Percentiles rank a stretch among this genome's conserved stretches.
These are phyloP conservation scores for Sinella curviseta DNA, from an alignment of 1,140 invertebrate species.

Conservation along the genomic window DNA sequence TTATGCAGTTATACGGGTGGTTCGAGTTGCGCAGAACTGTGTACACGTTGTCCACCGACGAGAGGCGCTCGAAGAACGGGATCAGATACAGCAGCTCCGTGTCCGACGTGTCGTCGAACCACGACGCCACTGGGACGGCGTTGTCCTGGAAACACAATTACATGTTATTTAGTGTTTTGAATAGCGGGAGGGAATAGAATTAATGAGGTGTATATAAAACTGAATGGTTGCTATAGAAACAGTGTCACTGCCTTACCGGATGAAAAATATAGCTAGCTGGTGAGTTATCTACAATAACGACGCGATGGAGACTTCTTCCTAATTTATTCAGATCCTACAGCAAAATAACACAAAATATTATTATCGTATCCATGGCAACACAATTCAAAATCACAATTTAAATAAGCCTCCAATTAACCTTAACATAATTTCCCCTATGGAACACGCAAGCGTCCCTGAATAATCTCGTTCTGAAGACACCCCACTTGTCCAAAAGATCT, in stretches of 20 bases:
- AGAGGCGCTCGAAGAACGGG: conserved; percentile 92
- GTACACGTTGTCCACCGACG: conserved; percentile 91
- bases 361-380: neutral
- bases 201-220: neutral
- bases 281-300: conserved; percentile 99
- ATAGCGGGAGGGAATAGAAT: too few species aligned
- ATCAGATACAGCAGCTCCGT: conserved; percentile 91
- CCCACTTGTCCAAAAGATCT: conserved; percentile 96
- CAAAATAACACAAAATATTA: conserved; percentile 50
- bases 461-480: conserved; percentile 90
- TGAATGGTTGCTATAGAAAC: too few species aligned
- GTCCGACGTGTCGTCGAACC: conserved; percentile 97
- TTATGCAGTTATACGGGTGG: conserved; percentile 68
- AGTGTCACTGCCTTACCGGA: too few species aligned
- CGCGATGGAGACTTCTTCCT: conserved; percentile 91
- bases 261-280: conserved; percentile 99
- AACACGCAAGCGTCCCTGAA: conserved; percentile 99
- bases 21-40: conserved; percentile 86
- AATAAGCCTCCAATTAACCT: conserved; percentile 54
- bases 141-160: conserved; percentile 61
- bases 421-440: conserved; percentile 99
- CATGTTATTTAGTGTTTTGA: too few species aligned
- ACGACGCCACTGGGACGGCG: conserved; percentile 86
- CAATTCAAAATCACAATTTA: neutral
- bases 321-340: conserved; percentile 88